A percentile compares a stretch with the other conserved stretches of the same genome.
These are phyloP conservation scores for Micromys minutus DNA, from an alignment of 2,113 vertebrate genomes.

Conservation along the genomic window DNA sequence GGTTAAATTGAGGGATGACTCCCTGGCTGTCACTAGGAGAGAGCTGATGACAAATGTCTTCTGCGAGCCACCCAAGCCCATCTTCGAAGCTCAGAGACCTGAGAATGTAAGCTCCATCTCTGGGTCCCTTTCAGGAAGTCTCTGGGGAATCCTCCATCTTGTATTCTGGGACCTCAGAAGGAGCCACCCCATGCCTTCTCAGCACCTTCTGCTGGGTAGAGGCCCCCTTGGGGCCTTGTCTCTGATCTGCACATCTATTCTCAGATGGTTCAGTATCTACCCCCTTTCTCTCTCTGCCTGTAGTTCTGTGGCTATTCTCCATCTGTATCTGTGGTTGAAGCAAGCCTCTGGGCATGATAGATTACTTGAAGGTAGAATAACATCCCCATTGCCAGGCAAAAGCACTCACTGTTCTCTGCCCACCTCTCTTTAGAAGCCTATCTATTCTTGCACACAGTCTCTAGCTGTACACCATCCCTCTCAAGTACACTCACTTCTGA, in stretches of 20 bases:
- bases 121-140: not conserved
- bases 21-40: not conserved
- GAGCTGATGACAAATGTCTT: accelerated
- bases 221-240: accelerated
- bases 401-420: not conserved
- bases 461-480: too few species aligned
- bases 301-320: not conserved
- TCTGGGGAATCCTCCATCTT: accelerated
- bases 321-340: not conserved
- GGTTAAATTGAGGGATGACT: not conserved
- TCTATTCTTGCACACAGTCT: too few species aligned
- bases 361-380: accelerated
- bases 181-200: accelerated
- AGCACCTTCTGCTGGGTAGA: not conserved
- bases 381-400: not conserved
- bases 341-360: accelerated
- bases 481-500: not conserved
- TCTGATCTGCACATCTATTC: accelerated
- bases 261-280: not conserved
- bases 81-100: accelerated
- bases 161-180: not conserved
- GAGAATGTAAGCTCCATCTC: accelerated
- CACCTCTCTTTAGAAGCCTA: accelerated
- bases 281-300: accelerated
- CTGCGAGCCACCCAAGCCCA: accelerated